phyloP scores from a whole-genome alignment of 1,140 invertebrate species.

The Cydia pomonella region DNA sequence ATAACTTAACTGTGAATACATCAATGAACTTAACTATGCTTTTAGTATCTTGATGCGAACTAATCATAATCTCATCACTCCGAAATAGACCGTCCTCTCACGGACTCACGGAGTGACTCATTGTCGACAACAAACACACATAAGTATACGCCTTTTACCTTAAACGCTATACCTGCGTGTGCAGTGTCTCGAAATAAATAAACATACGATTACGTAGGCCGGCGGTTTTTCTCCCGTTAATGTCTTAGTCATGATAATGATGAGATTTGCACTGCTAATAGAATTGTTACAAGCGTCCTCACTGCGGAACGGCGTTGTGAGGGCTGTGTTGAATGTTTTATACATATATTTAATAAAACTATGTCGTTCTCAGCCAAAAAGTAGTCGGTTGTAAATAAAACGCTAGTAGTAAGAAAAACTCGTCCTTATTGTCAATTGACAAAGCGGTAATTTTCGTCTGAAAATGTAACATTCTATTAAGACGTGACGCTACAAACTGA shows the following conservation, averaged over 20 bases:
- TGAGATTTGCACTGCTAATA: conserved; percentile 54
- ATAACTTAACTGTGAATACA: conserved; percentile 33
- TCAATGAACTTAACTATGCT: conserved; percentile 41
- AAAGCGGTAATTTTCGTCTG: background rate
- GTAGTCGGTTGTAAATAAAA: background rate
- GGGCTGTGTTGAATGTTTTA: conserved; percentile 13
- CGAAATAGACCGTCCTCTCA: conserved; percentile 73
- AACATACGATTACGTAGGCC: conserved; percentile 59
- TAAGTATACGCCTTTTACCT: conserved; percentile 49
- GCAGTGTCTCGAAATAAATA: conserved; percentile 61
- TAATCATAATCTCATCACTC: conserved; percentile 74
- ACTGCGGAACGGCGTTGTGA: conserved; percentile 42
- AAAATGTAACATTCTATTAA: background rate
- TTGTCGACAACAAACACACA: conserved; percentile 55
- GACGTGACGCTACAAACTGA: background rate
- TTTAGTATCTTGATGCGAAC: conserved; percentile 60
- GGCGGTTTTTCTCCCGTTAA: conserved; percentile 55
- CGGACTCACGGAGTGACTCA: conserved; percentile 66
- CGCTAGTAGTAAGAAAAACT: background rate
- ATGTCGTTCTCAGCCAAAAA: background rate
- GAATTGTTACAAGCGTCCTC: conserved; percentile 47
- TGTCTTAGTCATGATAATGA: conserved; percentile 48
- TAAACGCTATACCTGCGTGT: conserved; percentile 60
- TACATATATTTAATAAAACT: background rate
- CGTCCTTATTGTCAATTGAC: background rate